Conservation (phyloP, 1,140 invertebrate species). For the Araneus ventricosus region DNA sequence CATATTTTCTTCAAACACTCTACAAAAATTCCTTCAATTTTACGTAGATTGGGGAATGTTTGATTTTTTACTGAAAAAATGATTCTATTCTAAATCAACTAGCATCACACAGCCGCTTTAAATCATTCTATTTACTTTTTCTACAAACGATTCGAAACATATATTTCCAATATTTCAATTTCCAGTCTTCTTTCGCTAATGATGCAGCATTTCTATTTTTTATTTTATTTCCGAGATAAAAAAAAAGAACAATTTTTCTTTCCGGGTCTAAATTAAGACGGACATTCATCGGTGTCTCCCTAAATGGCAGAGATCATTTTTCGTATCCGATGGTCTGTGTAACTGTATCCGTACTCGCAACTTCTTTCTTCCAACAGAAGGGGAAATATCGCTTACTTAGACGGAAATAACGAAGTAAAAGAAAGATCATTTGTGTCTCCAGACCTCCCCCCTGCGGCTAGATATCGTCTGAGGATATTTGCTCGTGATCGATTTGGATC, state of each 20-base stretch:
- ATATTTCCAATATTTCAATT: conserved; percentile 19
- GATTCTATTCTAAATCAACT: background rate
- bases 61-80: too few species aligned
- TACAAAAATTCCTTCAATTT: too few species aligned
- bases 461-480: conserved; percentile 31
- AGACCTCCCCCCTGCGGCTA: background rate
- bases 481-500: conserved; percentile 50
- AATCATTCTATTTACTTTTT: background rate
- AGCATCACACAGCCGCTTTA: background rate
- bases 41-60: too few species aligned
- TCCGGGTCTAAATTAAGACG: conserved; percentile 41
- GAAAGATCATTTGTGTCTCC: conserved; percentile 68
- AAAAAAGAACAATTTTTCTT: background rate
- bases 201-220: background rate
- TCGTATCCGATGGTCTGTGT: conserved; percentile 53
- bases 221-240: background rate
- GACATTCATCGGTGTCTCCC: conserved; percentile 56
- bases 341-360: background rate
- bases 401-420: conserved; percentile 61
- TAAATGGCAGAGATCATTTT: conserved; percentile 34
- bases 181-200: background rate
- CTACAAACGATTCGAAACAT: background rate
- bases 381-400: conserved; percentile 72
- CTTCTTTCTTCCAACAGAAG: conserved; percentile 43
- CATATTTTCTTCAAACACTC: too few species aligned